Evolutionary conservation across 2,888 invertebrate genomes (phyloP).

Genomic region (Ichneumon xanthorius): DNA sequence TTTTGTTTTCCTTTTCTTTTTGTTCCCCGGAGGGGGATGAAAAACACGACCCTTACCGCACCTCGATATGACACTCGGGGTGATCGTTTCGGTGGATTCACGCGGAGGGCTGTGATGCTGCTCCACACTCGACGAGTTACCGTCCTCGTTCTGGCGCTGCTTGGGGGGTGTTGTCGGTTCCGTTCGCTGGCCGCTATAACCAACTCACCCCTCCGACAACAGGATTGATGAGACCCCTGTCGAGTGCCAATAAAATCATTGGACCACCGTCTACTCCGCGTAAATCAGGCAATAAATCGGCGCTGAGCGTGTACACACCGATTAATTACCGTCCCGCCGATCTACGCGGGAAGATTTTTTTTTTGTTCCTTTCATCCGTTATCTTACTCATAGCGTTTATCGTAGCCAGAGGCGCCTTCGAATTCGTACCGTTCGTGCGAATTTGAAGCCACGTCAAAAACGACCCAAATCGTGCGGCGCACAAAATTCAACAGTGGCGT

Average conservation of each 20-base stretch:
- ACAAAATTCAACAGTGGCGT: no score
- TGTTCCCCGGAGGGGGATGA: slow-evolving; percentile 6
- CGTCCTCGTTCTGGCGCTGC: neutral
- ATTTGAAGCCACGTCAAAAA: no score
- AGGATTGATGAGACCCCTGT: slow-evolving; percentile 75
- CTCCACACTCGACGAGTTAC: neutral
- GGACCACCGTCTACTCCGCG: slow-evolving; percentile 63
- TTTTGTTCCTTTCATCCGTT: slow-evolving; percentile 8
- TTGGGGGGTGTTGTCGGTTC: slow-evolving; percentile 35
- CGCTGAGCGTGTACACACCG: slow-evolving; percentile 69
- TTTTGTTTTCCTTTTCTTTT: neutral
- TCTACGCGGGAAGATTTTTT: slow-evolving; percentile 12
- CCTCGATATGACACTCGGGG: slow-evolving; percentile 39
- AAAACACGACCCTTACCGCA: slow-evolving; percentile 21
- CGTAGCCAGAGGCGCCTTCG: neutral
- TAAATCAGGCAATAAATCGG: slow-evolving; percentile 75
- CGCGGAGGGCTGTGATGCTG: slow-evolving; percentile 7
- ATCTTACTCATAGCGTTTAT: neutral
- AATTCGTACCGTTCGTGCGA: no score
- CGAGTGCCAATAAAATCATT: slow-evolving; percentile 78
- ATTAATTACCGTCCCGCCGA: slow-evolving; percentile 74
- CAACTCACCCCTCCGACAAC: slow-evolving; percentile 21
- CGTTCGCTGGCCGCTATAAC: slow-evolving; percentile 32
- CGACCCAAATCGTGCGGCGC: no score
- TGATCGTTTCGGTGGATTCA: slow-evolving; percentile 31